Conservation (phyloP, 2,113 vertebrate genomes). For the Cyrtonyx montezumae region DNA sequence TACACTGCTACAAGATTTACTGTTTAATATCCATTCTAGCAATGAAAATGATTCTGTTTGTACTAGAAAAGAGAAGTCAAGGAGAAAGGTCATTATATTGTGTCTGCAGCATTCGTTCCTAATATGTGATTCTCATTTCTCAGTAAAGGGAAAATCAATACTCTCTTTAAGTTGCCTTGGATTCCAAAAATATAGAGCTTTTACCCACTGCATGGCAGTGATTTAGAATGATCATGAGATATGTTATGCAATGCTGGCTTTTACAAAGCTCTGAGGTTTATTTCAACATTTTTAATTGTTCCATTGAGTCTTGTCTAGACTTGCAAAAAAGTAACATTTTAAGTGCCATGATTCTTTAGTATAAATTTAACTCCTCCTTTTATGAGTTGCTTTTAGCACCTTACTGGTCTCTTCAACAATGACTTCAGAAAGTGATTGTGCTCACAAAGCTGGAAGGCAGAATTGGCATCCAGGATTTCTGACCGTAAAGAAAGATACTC, state of each 20-base stretch:
- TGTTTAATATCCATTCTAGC: slow-evolving; percentile 70
- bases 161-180: slow-evolving; percentile 66
- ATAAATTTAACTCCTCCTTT: background rate
- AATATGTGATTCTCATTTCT: slow-evolving; percentile 76
- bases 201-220: slow-evolving; percentile 17
- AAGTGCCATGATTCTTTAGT: background rate
- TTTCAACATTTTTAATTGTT: slow-evolving; percentile 42
- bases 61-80: slow-evolving; percentile 68
- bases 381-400: background rate
- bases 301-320: background rate
- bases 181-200: slow-evolving; percentile 68
- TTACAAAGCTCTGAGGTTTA: slow-evolving; percentile 21
- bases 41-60: slow-evolving; percentile 74
- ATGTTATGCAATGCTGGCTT: slow-evolving; percentile 41
- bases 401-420: background rate
- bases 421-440: background rate
- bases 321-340: background rate
- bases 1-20: slow-evolving; percentile 59
- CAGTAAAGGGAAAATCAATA: slow-evolving; percentile 79
- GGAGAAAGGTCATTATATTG: slow-evolving; percentile 73
- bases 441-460: background rate
- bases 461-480: background rate
- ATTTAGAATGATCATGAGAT: slow-evolving; percentile 47
- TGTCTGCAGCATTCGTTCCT: slow-evolving; percentile 66
- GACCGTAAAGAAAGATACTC: background rate